Evolutionary conservation across 2,113 vertebrate genomes (phyloP).

Genomic region (Numenius arquata): DNA sequence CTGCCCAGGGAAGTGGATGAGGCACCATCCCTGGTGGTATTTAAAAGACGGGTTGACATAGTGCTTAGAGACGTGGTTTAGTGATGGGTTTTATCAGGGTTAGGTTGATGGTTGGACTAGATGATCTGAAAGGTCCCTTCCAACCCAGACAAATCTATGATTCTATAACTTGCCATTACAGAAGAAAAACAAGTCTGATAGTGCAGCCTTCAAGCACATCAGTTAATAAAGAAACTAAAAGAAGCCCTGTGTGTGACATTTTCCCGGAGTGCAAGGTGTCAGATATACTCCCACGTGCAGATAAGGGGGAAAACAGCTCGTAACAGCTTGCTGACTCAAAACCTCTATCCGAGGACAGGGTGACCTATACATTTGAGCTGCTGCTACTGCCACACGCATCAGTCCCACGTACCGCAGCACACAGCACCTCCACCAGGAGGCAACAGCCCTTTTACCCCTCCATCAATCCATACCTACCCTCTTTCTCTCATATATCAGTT

Average conservation of each 20-base stretch:
- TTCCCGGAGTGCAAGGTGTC: fast-evolving
- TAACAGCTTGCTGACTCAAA: neutral
- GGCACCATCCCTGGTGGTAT: too few species aligned
- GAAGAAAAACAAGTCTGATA: neutral
- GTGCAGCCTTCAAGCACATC: neutral
- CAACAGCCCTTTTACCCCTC: too few species aligned
- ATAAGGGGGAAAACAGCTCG: neutral
- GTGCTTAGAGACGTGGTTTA: too few species aligned
- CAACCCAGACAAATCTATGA: too few species aligned
- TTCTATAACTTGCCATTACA: neutral
- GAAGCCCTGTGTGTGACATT: fast-evolving
- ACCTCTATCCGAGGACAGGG: neutral
- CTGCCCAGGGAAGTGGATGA: too few species aligned
- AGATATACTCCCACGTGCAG: fast-evolving
- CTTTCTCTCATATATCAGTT: neutral
- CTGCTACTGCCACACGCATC: neutral
- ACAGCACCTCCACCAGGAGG: neutral
- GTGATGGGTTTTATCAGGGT: too few species aligned
- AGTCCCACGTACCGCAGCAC: fast-evolving
- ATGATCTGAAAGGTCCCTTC: too few species aligned
- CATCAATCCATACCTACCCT: neutral
- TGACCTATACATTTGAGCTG: neutral
- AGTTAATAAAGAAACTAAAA: neutral
- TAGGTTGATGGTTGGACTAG: too few species aligned
- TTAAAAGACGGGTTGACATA: too few species aligned